Base-by-base conservation (phyloP, 2,888 invertebrate species). In the Fabriciana adippe region DNA sequence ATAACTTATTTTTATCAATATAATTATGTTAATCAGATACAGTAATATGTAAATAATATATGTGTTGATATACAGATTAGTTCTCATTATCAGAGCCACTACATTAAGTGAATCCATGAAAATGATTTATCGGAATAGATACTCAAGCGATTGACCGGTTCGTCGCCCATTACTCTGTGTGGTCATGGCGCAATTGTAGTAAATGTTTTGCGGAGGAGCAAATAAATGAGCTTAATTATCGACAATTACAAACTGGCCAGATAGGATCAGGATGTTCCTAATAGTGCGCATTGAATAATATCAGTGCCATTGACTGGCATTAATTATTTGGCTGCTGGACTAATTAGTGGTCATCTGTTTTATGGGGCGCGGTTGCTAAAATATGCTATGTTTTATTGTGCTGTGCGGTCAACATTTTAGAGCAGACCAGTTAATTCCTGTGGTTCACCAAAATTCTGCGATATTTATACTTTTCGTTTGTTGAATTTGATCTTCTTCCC, bases 191-290 rank as follows among this genome's bases (percentile, higher is more conserved):
- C 67, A 70, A 59, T 64, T 67, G 62, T 50, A 26, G 57, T 55
- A 69, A 70, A 73, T 80, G 63, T 73, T 79, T 76, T 76, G 83
- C 75, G 78, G 77, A 75, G 75, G 68, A 72, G 77, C 85, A 81
- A 73, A 80, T 71, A 81, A 82, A 86, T 87, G 77, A 77, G 80
- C 70, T 78, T 81, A 84, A 86, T 85, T 83, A 73, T 64, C 73
- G 72, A 72, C 82, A 84, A 85, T 87, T 83, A 81, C 67, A 54
- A 63, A 56, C 68, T 55, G 64, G 71, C 51, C 67, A 70, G 66
- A 65, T 75, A 74, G 69, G 65, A 72, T 73, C 76, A 76, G 76
- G 74, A 76, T 75, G 77, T 59, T 54, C 67, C 67, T 71, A 72
- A 75, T 77, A 69, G 55, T 63, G 54, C 62, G 51, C 60, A 67